Percentiles rank a stretch among this genome's conserved stretches.
Conservation (phyloP, 2,888 invertebrate genomes). For the Zygaena filipendulae region DNA sequence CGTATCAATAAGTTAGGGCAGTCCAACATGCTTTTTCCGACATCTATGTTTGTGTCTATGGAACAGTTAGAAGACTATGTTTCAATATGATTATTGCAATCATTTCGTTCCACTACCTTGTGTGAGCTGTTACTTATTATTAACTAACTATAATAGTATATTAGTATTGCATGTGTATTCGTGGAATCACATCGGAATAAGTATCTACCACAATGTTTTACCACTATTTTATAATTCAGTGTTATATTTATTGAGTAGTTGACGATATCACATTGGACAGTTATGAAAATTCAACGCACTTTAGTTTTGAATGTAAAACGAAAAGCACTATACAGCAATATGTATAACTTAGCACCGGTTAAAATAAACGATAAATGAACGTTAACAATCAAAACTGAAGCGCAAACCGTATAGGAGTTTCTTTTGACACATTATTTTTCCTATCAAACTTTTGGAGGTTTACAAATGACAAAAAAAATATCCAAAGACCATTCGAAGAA, state of each 20-base stretch:
- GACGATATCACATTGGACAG: slow-evolving; percentile 48
- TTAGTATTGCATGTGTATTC: slow-evolving; percentile 38
- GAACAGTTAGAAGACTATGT: slow-evolving; percentile 61
- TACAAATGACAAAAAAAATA: slow-evolving; percentile 40
- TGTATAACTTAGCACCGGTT: no score
- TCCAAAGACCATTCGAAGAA: slow-evolving; percentile 48
- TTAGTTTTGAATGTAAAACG: slow-evolving; percentile 28
- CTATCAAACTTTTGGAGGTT: slow-evolving; percentile 69
- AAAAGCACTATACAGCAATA: no score
- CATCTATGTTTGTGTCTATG: slow-evolving; percentile 60
- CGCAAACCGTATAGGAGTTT: slow-evolving; percentile 30
- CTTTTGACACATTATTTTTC: slow-evolving; percentile 53
- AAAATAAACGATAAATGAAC: no score
- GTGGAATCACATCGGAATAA: slow-evolving; percentile 45
- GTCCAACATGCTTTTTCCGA: slow-evolving; percentile 39
- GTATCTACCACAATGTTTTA: slow-evolving; percentile 48
- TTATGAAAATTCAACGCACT: slow-evolving; percentile 44
- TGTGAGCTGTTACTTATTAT: slow-evolving; percentile 58
- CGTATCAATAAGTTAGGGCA: no score
- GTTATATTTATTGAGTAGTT: slow-evolving; percentile 44
- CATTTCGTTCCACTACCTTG: slow-evolving; percentile 65
- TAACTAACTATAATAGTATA: slow-evolving; percentile 47
- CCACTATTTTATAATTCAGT: slow-evolving; percentile 40
- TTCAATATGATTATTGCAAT: slow-evolving; percentile 62
- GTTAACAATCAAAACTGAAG: slow-evolving; percentile 26